Percentiles rank a stretch among this genome's conserved stretches.
Conservation (phyloP, 2,888 invertebrate genomes). For the Volucella inflata region DNA sequence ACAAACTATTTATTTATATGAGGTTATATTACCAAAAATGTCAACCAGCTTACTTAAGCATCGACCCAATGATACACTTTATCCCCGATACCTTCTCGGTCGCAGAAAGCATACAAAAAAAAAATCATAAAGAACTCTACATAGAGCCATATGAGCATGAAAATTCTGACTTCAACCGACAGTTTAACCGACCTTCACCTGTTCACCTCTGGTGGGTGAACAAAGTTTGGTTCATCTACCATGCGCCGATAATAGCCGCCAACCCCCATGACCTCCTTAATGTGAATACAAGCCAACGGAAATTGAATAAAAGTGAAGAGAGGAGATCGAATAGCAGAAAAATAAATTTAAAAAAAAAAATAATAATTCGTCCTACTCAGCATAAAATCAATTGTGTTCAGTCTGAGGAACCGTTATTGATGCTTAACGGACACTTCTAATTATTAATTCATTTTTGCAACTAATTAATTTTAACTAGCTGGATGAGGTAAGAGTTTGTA, state of each 20-base stretch:
- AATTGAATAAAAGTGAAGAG: constrained; percentile 32
- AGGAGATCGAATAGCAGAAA: not conserved
- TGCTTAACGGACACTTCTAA: constrained; percentile 51
- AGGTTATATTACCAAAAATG: no score
- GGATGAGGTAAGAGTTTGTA: not conserved
- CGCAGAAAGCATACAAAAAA: no score
- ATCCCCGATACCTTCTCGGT: no score
- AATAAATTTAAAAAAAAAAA: not conserved
- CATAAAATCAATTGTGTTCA: constrained; percentile 46
- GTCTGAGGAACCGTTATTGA: constrained; percentile 62
- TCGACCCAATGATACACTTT: no score
- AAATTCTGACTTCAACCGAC: constrained; percentile 40
- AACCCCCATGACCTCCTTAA: constrained; percentile 61
- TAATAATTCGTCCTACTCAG: not conserved
- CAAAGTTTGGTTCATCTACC: constrained; percentile 35
- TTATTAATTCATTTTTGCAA: not conserved
- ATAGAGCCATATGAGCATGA: not conserved
- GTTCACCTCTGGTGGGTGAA: constrained; percentile 49
- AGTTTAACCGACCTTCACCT: constrained; percentile 73
- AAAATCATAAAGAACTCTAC: no score
- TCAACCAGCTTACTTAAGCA: no score
- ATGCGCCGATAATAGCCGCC: constrained; percentile 38
- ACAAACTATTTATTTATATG: no score
- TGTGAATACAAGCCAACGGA: constrained; percentile 35
- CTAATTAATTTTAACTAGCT: constrained; percentile 9